Evolutionary conservation across 2,888 invertebrate species (phyloP).

Genomic region (Ctenicera cuprea): DNA sequence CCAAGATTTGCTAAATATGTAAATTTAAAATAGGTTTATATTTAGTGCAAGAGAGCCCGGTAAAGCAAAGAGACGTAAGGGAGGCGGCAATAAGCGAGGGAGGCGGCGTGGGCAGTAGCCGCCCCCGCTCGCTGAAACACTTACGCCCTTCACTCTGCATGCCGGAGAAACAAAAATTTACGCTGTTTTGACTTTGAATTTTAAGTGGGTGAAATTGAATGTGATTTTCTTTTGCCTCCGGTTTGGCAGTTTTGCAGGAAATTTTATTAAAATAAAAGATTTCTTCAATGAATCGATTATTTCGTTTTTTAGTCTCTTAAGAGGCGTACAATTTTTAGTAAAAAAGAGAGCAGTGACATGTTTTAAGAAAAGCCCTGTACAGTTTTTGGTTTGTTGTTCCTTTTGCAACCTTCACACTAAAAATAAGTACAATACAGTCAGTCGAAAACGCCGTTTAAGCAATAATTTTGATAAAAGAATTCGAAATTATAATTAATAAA

Average conservation of each 20-base stretch:
- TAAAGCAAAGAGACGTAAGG: conserved; percentile 27
- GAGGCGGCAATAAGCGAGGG: conserved; percentile 40
- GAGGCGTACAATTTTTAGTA: no score
- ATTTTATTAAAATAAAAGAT: background rate
- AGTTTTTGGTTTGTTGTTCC: no score
- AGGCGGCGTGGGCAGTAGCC: conserved; percentile 47
- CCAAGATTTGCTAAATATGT: conserved; percentile 14
- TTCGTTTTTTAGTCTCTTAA: background rate
- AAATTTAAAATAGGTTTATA: conserved; percentile 39
- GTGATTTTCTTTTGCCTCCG: background rate
- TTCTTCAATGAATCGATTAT: background rate
- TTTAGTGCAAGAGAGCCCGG: conserved; percentile 40
- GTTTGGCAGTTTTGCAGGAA: background rate
- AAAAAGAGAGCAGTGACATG: no score
- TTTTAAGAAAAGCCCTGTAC: no score
- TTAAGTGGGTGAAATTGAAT: conserved; percentile 17
- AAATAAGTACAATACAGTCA: no score
- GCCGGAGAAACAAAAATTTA: conserved; percentile 11
- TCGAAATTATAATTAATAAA: no score
- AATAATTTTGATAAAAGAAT: no score
- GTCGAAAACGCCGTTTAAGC: no score
- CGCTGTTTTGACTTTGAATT: conserved; percentile 22
- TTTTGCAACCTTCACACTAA: no score
- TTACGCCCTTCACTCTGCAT: conserved; percentile 40
- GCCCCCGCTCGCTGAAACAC: conserved; percentile 37